Evolutionary conservation across 2,797 vertebrate genomes (phyloP), one percentile per base, ranked within the genome.

Genomic region (Intellagama lesueurii): DNA sequence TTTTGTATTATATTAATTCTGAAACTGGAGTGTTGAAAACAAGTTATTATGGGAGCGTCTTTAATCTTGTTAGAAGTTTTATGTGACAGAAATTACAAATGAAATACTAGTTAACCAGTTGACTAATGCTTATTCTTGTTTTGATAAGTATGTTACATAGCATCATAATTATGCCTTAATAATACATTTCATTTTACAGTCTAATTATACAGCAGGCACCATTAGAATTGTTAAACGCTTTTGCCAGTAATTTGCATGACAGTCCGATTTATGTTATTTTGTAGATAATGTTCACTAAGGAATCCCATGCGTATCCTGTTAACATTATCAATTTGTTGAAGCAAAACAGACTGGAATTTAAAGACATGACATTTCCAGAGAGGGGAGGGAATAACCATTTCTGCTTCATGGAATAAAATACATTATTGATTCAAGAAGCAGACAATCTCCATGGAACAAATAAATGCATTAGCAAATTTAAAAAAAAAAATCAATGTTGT

Each of bases 321-420:
- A 88, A 73, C 66, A 0, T 89, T 89, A 87, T 30, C 24, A 81
- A 6, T 79, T 91, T 87, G 79, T 30, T 87, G 69, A 90, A 40
- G 60, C 76, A 92, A 90, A 92, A 83, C 19, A 83, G 1, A 91
- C 56, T 87, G 81, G 0, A 70, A 90, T 79, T 72, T 90, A 90
- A 83, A 92, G 35, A 8, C 32, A 69, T 72, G 86, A 72, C 92
- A 88, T 91, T 83, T 88, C 26, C 80, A 90, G 84, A 91, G 77
- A 22, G 87, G 88, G 91, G 72, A 44, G 22, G 75, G 2, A 7
- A 68, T 91, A 91, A 73, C 75, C 52, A 89, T 32, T 78, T 32
- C 40, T 72, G 35, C 52, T 84, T 12, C 28, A 69, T 85, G 85
- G 79, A 70, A 72, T 44, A 44, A n/a, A 85, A 78, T 12, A 79